Conservation (phyloP, 2,113 vertebrate species). For the Anoplopoma fimbria region DNA sequence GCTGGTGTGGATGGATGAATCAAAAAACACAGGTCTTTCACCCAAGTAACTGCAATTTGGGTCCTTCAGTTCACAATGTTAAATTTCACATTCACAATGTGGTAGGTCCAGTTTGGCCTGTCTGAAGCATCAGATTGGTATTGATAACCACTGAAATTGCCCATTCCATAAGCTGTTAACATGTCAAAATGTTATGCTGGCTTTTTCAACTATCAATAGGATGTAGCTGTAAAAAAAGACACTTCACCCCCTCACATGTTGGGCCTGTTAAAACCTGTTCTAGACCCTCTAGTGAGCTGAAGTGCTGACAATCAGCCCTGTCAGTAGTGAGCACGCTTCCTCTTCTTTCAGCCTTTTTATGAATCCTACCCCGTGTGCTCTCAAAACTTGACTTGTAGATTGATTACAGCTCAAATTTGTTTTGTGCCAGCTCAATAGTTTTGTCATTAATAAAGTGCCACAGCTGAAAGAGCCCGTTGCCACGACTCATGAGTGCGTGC, state of each 20-base stretch:
- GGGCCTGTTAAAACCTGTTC: neutral
- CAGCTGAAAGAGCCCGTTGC: constrained; percentile 15
- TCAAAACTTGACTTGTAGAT: constrained; percentile 25
- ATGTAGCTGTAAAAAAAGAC: neutral
- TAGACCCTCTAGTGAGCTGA: neutral
- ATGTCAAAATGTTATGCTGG: neutral
- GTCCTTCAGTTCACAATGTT: neutral
- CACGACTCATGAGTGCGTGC: neutral
- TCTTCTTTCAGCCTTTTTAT: neutral
- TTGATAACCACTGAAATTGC: neutral
- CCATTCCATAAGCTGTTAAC: neutral
- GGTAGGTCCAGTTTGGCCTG: neutral
- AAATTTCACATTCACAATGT: neutral
- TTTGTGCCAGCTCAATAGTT: constrained; percentile 35
- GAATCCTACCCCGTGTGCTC: neutral
- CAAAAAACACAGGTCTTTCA: neutral
- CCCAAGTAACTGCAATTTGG: too few species aligned
- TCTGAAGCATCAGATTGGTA: neutral
- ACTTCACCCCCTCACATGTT: neutral
- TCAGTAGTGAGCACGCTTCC: neutral
- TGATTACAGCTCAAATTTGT: constrained; percentile 23
- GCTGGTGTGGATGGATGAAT: too few species aligned
- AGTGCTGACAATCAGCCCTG: neutral
- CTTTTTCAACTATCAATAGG: neutral
- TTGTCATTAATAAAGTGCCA: constrained; percentile 36